Conservation (phyloP, 37 sponge, comb jelly and placozoan genomes). For the Ephydatia muelleri region DNA sequence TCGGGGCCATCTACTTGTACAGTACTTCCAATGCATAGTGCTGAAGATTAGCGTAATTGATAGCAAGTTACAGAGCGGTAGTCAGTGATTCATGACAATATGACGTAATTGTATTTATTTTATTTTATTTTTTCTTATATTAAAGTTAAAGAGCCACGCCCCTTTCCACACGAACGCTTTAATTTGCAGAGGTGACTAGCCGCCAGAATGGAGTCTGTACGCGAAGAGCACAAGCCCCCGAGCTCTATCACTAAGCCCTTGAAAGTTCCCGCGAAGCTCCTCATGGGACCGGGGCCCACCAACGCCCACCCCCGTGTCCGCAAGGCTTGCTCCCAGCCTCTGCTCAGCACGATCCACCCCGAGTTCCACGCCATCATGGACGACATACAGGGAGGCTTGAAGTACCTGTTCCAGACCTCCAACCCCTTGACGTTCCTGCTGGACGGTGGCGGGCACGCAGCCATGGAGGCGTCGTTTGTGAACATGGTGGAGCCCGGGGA, state of each 20-base stretch:
- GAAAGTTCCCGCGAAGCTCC: constrained; percentile 10
- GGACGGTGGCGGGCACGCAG: constrained; percentile 57
- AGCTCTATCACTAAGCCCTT: background rate
- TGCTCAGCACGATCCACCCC: constrained; percentile 38
- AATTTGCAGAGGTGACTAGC: no score
- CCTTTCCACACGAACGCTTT: no score
- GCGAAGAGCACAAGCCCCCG: constrained; percentile 15
- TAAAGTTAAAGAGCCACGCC: no score
- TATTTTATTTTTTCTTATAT: no score
- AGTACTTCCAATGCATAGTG: no score
- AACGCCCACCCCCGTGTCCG: constrained; percentile 34
- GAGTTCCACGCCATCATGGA: constrained; percentile 41
- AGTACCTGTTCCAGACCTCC: constrained; percentile 64
- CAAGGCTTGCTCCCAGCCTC: constrained; percentile 29
- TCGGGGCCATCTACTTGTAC: no score
- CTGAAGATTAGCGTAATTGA: no score
- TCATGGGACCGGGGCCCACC: constrained; percentile 69
- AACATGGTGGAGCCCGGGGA: constrained; percentile 70
- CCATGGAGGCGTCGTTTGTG: constrained; percentile 64
- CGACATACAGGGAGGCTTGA: constrained; percentile 44
- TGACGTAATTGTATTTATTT: no score
- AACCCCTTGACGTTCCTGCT: constrained; percentile 57
- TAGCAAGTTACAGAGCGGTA: no score
- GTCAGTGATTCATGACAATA: no score
- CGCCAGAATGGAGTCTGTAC: no score